Conservation (phyloP, 2,797 vertebrate species). For the Chloroceryle inda region DNA sequence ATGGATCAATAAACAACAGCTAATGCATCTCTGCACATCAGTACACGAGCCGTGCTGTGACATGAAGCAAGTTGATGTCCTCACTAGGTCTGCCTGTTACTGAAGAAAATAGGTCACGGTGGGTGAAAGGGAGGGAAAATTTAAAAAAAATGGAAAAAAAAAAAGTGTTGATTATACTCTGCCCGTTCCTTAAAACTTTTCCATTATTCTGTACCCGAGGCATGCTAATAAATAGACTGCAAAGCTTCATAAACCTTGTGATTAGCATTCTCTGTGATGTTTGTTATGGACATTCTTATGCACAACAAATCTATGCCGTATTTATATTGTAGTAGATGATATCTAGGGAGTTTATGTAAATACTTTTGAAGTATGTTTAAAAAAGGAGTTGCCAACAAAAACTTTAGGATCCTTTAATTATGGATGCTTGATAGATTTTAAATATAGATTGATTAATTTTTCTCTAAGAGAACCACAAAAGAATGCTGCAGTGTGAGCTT, state of each 20-base stretch:
- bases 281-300: not conserved
- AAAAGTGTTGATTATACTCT: not conserved
- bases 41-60: not conserved
- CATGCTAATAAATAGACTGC: not conserved
- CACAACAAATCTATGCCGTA: not conserved
- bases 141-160: not conserved
- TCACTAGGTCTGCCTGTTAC: not conserved
- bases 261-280: not conserved
- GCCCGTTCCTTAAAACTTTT: not conserved
- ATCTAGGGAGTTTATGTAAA: not conserved
- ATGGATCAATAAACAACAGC: conserved; percentile 49
- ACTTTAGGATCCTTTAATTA: not conserved
- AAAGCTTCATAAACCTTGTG: not conserved
- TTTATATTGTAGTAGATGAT: not conserved
- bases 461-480: not conserved
- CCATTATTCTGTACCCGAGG: not conserved
- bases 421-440: not conserved
- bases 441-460: not conserved
- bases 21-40: conserved; percentile 19
- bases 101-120: conserved; percentile 28
- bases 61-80: conserved; percentile 34
- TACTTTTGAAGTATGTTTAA: not conserved
- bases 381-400: not conserved
- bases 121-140: not conserved
- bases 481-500: not conserved